Evolutionary conservation across 2,113 vertebrate species (phyloP), one percentile per base, ranked within the genome.

Genomic region (Rhinoptilus africanus): DNA sequence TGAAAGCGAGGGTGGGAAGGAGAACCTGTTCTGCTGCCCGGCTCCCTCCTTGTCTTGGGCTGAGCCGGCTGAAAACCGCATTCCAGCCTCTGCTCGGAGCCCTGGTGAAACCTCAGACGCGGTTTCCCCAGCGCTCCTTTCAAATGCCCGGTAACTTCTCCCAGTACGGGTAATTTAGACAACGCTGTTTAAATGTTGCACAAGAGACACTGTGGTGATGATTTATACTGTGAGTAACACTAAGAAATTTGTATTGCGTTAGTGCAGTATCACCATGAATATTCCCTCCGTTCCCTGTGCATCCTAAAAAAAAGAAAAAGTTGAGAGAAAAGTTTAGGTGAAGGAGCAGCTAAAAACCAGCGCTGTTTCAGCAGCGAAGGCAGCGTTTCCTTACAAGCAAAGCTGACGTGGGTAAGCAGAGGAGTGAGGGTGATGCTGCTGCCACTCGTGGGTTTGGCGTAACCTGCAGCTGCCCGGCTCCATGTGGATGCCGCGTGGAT

Each of bases 271-370:
- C 7, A 10, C 43, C 7, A 0, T 16, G n/a, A 57, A 8, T 8
- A 1, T 41, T 35, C 5, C 30, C 22, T 39, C 51, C 10, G 0
- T 64, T 64, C 28, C 8, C 39, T 56, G 34, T 14, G 35, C 53
- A 4, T 30, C 28, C 30, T 24, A 24, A 3, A 39, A 3, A 39
- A 41, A 32, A 53, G 34, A n/a, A 34, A 68, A 59, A 47, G 4
- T 5, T 1, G 1, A 4, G 23, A 37, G 22, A 24, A 4, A 66
- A 47, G 41, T 83, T 88, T 22, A 0, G 1, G 21, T 64, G 80
- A 13, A 47, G 51, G 28, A 63, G 69, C 26, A 56, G 66, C 57
- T 47, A 26, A 59, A 48, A 43, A 17, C 15, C 3, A 6, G 27
- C 0, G 0, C 56, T 39, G 0, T 34, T 68, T 64, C 51, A 78